These are phyloP conservation scores for Bruchidius siliquastri DNA, from an alignment of 2,888 invertebrate genomes.

Conservation along the genomic window DNA sequence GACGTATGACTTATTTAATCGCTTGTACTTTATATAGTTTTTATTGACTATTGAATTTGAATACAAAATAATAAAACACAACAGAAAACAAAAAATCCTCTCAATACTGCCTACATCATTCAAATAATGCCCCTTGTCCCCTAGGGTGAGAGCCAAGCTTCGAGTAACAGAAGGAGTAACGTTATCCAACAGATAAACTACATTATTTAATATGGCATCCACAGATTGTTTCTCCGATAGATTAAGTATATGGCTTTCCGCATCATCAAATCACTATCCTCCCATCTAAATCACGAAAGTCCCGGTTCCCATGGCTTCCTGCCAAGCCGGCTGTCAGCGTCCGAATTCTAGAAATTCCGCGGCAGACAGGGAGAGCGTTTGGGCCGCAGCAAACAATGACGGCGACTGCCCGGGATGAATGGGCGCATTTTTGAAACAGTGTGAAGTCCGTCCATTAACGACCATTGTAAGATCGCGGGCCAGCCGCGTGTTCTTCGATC, in stretches of 20 bases:
- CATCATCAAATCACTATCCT: neutral
- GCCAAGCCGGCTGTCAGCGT: neutral
- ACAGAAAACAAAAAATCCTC: no score
- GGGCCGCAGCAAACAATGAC: conserved; percentile 27
- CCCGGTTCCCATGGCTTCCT: neutral
- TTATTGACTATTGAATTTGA: no score
- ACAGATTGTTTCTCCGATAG: no score
- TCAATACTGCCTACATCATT: no score
- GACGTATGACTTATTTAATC: no score
- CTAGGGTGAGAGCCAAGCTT: no score
- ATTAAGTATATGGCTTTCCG: neutral
- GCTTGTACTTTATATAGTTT: no score
- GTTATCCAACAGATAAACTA: neutral
- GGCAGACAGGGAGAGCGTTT: neutral
- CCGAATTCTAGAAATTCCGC: neutral
- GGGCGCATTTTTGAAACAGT: conserved; percentile 49
- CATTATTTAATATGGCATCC: neutral
- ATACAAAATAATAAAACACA: no score
- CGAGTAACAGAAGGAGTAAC: neutral
- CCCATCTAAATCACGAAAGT: neutral
- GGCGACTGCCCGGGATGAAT: conserved; percentile 36
- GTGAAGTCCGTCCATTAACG: conserved; percentile 45
- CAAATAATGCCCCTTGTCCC: no score
- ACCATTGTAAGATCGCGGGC: conserved; percentile 30
- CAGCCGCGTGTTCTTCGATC: conserved; percentile 29